Conservation (phyloP, 2,888 invertebrate genomes). For the Seladonia tumulorum region DNA sequence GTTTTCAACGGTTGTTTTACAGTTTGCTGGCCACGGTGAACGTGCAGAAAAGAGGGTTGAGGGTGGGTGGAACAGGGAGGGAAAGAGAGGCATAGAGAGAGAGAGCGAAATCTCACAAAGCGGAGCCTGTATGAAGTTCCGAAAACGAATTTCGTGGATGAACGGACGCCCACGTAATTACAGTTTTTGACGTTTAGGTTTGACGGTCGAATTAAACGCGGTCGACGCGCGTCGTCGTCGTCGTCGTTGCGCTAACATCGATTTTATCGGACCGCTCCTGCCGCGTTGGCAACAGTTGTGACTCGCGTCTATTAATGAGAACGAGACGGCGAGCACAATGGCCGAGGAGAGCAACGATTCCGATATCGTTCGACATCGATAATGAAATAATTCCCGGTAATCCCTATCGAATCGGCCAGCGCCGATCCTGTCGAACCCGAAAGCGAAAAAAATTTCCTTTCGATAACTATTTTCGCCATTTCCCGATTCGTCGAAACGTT, state of each 20-base stretch:
- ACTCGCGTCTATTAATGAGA: slow-evolving; percentile 23
- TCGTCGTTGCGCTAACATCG: not conserved
- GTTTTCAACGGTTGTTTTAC: slow-evolving; percentile 54
- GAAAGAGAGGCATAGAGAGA: not conserved
- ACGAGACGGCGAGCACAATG: slow-evolving; percentile 14
- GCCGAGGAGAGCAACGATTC: not conserved
- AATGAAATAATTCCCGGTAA: slow-evolving; percentile 43
- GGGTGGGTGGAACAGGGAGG: not conserved
- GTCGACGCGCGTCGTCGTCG: slow-evolving; percentile 8
- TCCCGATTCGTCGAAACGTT: slow-evolving; percentile 30
- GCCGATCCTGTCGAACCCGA: no score
- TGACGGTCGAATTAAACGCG: slow-evolving; percentile 56
- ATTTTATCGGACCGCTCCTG: slow-evolving; percentile 22
- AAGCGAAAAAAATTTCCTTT: slow-evolving; percentile 15
- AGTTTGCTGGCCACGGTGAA: slow-evolving; percentile 37
- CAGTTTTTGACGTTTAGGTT: slow-evolving; percentile 56
- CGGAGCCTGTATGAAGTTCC: slow-evolving; percentile 29
- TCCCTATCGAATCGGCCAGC: not conserved
- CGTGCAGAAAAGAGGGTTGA: not conserved
- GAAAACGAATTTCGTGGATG: slow-evolving; percentile 54
- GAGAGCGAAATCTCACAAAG: slow-evolving; percentile 37
- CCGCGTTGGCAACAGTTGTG: not conserved
- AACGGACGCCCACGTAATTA: slow-evolving; percentile 52
- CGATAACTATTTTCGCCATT: slow-evolving; percentile 44
- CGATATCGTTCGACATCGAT: slow-evolving; percentile 19